Conservation (phyloP, 2,797 vertebrate species). For the Leucoraja ocellata region DNA sequence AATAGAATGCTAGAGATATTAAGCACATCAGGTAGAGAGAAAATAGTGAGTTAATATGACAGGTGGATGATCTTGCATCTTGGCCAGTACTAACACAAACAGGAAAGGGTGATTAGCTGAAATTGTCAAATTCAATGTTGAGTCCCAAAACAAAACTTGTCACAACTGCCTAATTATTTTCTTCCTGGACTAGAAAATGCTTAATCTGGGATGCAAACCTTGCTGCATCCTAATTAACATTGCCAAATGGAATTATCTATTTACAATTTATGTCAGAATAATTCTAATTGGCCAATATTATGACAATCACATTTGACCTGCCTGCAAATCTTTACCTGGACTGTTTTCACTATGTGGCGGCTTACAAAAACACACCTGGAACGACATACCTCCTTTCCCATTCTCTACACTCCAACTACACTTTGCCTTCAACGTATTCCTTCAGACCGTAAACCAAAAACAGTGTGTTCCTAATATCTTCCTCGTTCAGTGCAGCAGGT, state of each 20-base stretch:
- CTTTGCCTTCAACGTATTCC: neutral
- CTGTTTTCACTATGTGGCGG: neutral
- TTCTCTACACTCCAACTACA: neutral
- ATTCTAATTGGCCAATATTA: neutral
- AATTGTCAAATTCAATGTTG: too few relatives aligned
- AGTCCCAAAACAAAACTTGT: neutral
- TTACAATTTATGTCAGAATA: neutral
- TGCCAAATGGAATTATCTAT: neutral
- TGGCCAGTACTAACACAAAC: too few relatives aligned
- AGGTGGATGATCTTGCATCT: too few relatives aligned
- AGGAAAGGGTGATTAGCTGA: too few relatives aligned
- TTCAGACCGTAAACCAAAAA: neutral
- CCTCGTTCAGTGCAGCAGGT: neutral
- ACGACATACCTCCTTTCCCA: neutral
- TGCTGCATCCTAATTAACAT: neutral
- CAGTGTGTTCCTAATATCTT: neutral
- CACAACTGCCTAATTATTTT: neutral
- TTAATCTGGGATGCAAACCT: neutral
- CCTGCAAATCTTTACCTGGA: neutral
- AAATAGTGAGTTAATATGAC: too few relatives aligned
- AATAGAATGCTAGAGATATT: too few relatives aligned
- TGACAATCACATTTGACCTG: neutral
- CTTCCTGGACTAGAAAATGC: neutral
- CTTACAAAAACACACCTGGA: neutral
- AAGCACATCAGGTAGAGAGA: too few relatives aligned